Evolutionary conservation across 2,113 vertebrate genomes (phyloP).

Genomic region (Seriola quinqueradiata): DNA sequence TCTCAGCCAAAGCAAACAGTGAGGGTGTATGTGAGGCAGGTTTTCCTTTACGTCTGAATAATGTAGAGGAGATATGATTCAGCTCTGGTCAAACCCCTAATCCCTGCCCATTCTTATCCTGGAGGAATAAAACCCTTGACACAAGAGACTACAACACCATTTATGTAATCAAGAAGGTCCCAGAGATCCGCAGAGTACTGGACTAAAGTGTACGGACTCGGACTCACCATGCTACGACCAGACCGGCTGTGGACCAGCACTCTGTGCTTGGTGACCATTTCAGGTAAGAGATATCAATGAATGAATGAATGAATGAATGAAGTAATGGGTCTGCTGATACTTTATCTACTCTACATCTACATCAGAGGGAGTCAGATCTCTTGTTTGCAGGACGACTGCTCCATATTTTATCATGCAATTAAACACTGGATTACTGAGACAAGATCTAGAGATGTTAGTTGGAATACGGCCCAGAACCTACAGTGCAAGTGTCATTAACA

Average conservation of each 20-base stretch:
- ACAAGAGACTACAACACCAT: not conserved
- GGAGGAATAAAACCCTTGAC: constrained; percentile 41
- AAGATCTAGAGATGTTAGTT: too few relatives aligned
- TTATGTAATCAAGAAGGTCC: not conserved
- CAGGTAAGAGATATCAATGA: constrained; percentile 39
- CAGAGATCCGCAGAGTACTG: not conserved
- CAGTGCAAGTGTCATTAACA: too few relatives aligned
- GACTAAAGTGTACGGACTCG: not conserved
- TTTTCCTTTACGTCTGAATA: constrained; percentile 19
- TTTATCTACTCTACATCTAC: too few relatives aligned
- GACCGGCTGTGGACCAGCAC: constrained; percentile 16
- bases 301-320: not conserved
- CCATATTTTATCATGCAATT: too few relatives aligned
- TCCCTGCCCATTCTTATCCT: constrained; percentile 44
- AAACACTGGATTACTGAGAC: too few relatives aligned
- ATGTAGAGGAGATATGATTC: constrained; percentile 40
- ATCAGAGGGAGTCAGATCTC: too few relatives aligned
- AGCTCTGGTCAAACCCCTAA: constrained; percentile 27
- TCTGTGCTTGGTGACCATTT: constrained; percentile 22
- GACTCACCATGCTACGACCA: constrained; percentile 39
- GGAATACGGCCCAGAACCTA: too few relatives aligned
- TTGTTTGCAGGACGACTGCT: too few relatives aligned
- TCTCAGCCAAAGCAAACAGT: constrained; percentile 37
- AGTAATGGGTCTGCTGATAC: not conserved
- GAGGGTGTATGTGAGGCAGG: constrained; percentile 2